Percentiles rank a stretch among this genome's conserved stretches.
phyloP scores from a whole-genome alignment of 2,888 invertebrate species.

The Aspidapion aeneum region DNA sequence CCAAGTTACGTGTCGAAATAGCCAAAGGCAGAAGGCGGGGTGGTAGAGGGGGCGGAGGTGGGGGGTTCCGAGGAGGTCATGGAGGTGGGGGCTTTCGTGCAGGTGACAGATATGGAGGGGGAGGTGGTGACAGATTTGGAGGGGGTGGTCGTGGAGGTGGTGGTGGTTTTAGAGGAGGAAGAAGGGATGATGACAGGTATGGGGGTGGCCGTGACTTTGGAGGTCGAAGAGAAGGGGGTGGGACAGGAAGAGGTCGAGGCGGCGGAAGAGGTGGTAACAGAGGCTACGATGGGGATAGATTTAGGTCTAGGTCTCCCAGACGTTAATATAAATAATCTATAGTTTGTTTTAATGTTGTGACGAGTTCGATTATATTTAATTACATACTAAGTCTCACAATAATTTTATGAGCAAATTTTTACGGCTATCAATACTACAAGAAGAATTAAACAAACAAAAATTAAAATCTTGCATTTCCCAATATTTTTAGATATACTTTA shows the following conservation, averaged over 20 bases:
- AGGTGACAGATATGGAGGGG: slow-evolving; percentile 30
- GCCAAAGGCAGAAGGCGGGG: slow-evolving; percentile 75
- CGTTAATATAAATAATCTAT: no score
- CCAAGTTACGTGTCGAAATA: slow-evolving; percentile 84
- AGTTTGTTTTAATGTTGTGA: no score
- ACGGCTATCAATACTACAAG: no score
- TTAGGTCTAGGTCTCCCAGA: slow-evolving; percentile 38
- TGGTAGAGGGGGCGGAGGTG: slow-evolving; percentile 56
- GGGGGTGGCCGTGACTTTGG: slow-evolving; percentile 30
- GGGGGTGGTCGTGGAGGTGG: slow-evolving; percentile 24
- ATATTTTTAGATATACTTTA: no score
- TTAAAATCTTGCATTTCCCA: no score
- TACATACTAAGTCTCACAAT: no score
- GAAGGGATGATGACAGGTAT: slow-evolving; percentile 46
- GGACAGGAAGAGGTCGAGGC: slow-evolving; percentile 35
- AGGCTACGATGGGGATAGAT: slow-evolving; percentile 34
- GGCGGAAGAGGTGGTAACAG: slow-evolving; percentile 32
- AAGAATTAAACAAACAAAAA: no score
- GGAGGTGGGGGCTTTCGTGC: slow-evolving; percentile 43
- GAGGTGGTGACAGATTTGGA: slow-evolving; percentile 31
- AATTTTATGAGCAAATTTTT: no score
- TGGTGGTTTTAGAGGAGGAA: slow-evolving; percentile 31
- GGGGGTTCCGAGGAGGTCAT: slow-evolving; percentile 52
- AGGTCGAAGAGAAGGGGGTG: slow-evolving; percentile 33
- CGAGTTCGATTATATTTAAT: no score